Evolutionary conservation across 2,797 vertebrate genomes (phyloP), one percentile per base, ranked within the genome.

Genomic region (Thaleichthys pacificus): DNA sequence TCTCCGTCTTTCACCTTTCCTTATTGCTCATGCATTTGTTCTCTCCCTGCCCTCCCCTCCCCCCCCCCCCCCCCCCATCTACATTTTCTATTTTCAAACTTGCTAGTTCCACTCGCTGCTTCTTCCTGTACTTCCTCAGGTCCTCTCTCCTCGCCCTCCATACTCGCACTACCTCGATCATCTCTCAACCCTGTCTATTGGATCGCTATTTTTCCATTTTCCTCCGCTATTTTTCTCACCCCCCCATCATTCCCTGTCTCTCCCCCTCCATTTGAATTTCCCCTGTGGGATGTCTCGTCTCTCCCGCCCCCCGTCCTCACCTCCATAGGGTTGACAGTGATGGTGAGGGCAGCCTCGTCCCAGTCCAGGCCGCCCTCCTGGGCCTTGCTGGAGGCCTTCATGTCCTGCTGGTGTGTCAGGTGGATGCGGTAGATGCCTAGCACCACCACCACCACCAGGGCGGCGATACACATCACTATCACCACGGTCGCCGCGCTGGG

Each of bases 321-420:
- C 96, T 99, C 96, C 95, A 99, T 96, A 3, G 97, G 97, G 79
- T 99, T 99, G 83, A 99, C 87, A 0, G 96, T 99, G 86, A 99
- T 98, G 0, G 95, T 97, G 77, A 99, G 93, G 1, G 95, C 94
- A 2, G 96, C 96, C 81, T 96, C 90, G 5, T 97, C 96, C 96
- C 96, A 96, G 66, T 93, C 94, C 88, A 90, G 91, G 54, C 95
- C 95, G 0, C 86, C 86, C 11, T 96, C 95, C 84, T 93, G 95
- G 15, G 84, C 78, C 0, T 88, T 89, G 76, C 95, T 92, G 0
- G 61, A 86, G 70, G 93, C 90, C 42, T 85, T 90, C 69, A 92
- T 79, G 72, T 95, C 86, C 78, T 91, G 95, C 84, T 95, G 94
- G 77, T 93, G 94, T 68, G 94, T 91, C 1, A 94, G 88, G 70